Evolutionary conservation across 2,888 invertebrate genomes (phyloP), one percentile per base, ranked within the genome.

Genomic region (Ophraella communa): DNA sequence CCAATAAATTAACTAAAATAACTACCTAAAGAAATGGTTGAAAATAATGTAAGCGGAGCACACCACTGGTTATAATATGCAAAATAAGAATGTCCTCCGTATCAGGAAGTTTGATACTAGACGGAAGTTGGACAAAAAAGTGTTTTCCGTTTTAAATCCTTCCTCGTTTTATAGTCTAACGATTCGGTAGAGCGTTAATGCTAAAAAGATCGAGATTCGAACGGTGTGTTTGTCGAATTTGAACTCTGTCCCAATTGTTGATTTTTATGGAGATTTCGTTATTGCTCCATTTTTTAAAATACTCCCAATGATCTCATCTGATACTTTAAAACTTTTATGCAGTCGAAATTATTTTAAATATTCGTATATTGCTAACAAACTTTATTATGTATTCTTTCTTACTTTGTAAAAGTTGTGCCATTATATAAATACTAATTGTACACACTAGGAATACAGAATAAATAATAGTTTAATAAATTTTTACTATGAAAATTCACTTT

Each of bases 101-200:
- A 52, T 45, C 35, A 58, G 60, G 60, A 60, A 60, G 60, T 60
- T 60, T 52, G 39, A 44, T 52, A 72, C 72, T 65, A 68, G 67
- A 69, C 71, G 76, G 78, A 75, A 74, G 73, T 68, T 66, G 66
- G 70, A 69, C 74, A 78, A 77, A 78, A n/a, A 78, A 77, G 75
- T 74, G 72, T 73, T 75, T 78, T 78, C 78, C 78, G 78, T 75
- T 75, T 76, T 79, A 76, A 77, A 77, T 78, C 76, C 75, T 27
- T 76, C 75, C 74, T 76, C 75, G 73, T 77, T 79, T 76, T 72
- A 76, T 76, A 77, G 74, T 71, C 72, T 72, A 72, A 66, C 71
- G 74, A 69, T 61, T 75, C 71, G 72, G 33, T 44, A 62, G 69
- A 74, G 68, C 66, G 65, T 58, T 58, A 65, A 65, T 65, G 62